Percentiles rank a stretch among this genome's conserved stretches.
These are phyloP conservation scores for Tipula vernalis DNA, from an alignment of 2,888 invertebrate species.

Conservation along the genomic window DNA sequence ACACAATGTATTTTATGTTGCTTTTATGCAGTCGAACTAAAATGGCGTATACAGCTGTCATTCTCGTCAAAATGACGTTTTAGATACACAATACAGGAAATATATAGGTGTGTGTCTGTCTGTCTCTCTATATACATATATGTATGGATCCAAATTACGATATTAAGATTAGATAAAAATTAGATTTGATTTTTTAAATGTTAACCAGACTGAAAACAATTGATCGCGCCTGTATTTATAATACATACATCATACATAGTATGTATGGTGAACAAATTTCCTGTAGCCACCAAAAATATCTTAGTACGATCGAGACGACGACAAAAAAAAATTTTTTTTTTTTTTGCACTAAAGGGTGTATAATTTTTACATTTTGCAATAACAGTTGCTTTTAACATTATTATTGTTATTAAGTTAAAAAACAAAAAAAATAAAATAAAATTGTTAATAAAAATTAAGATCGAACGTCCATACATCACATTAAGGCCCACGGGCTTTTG, in stretches of 20 bases:
- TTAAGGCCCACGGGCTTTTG: constrained; percentile 17
- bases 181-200: neutral
- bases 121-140: neutral
- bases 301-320: neutral
- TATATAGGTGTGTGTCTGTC: neutral
- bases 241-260: neutral
- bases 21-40: neutral
- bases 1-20: neutral
- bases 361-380: constrained; percentile 22
- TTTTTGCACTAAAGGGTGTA: constrained; percentile 19
- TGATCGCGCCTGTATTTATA: neutral
- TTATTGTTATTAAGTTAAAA: constrained; percentile 11
- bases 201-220: constrained; percentile 1
- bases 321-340: neutral
- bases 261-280: neutral
- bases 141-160: neutral
- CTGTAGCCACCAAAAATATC: neutral
- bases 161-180: neutral
- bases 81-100: neutral
- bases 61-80: neutral
- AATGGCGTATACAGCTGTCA: neutral
- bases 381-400: constrained; percentile 23
- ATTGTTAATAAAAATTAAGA: constrained; percentile 18
- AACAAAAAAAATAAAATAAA: neutral
- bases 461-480: constrained; percentile 24